Percentiles rank a stretch among this genome's conserved stretches.
These are phyloP conservation scores for Callitettix versicolor DNA, from an alignment of 1,140 invertebrate species.

Conservation along the genomic window DNA sequence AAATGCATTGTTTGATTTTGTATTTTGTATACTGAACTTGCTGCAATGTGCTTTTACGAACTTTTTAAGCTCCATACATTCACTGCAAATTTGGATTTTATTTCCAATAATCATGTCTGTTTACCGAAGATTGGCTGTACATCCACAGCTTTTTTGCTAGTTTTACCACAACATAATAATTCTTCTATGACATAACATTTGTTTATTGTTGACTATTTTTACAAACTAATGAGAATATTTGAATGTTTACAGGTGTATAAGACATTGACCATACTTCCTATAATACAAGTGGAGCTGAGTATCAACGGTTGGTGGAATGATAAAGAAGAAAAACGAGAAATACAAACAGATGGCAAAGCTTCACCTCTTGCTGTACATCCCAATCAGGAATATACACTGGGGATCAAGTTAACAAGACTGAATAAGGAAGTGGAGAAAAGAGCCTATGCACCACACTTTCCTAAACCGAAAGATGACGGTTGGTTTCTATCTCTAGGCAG, in stretches of 20 bases:
- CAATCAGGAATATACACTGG: conserved; percentile 59
- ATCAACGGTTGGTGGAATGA: conserved; percentile 43
- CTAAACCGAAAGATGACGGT: conserved; percentile 88
- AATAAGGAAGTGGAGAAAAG: conserved; percentile 38
- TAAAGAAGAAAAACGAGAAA: conserved; percentile 33
- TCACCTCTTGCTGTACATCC: conserved; percentile 46
- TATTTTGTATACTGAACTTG: too few relatives aligned
- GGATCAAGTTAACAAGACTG: conserved; percentile 36
- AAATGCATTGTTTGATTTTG: too few relatives aligned
- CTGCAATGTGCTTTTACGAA: too few relatives aligned
- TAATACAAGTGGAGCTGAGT: conserved; percentile 42
- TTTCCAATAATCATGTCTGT: too few relatives aligned
- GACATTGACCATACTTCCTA: conserved; percentile 50
- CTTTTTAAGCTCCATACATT: too few relatives aligned
- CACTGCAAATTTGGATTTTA: too few relatives aligned
- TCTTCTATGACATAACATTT: too few relatives aligned
- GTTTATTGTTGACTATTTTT: too few relatives aligned
- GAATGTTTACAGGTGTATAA: conserved; percentile 33
- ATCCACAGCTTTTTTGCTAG: too few relatives aligned
- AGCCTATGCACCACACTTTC: conserved; percentile 73
- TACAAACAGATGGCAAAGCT: conserved; percentile 25
- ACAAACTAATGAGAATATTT: too few relatives aligned
- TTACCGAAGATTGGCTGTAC: too few relatives aligned
- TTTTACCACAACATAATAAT: too few relatives aligned
- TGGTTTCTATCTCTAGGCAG: conserved; percentile 87